Evolutionary conservation across 2,797 vertebrate species (phyloP).

Genomic region (Hozukius guyotensis): DNA sequence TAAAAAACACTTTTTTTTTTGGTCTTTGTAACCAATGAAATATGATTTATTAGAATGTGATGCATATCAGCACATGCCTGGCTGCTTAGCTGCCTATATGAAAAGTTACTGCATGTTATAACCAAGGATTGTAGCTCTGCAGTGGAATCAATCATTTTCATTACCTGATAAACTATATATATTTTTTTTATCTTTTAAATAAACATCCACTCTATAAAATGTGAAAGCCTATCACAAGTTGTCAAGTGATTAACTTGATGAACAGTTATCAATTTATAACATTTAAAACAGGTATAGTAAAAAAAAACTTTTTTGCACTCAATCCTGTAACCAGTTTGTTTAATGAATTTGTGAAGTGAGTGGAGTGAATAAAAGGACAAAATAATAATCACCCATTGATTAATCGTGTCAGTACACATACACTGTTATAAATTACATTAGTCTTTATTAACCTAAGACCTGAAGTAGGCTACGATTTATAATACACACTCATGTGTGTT

Average conservation of each 20-base stretch:
- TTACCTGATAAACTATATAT: neutral
- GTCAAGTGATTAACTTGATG: neutral
- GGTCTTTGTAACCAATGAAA: neutral
- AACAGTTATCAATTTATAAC: no score
- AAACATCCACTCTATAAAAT: neutral
- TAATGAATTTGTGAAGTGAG: neutral
- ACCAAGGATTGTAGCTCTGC: neutral
- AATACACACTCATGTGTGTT: neutral
- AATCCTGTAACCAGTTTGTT: neutral
- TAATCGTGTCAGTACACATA: neutral
- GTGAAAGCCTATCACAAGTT: neutral
- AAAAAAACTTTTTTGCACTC: neutral
- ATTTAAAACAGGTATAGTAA: no score
- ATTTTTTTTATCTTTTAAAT: neutral
- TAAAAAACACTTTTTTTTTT: neutral
- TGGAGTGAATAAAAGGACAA: neutral
- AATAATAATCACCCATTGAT: neutral
- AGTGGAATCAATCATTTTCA: neutral
- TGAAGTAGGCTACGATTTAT: neutral
- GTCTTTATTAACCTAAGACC: neutral
- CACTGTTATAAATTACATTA: neutral
- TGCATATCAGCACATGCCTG: neutral
- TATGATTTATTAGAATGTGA: neutral
- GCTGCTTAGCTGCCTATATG: neutral
- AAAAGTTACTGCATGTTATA: neutral